Conservation (phyloP, 2,888 invertebrate genomes). For the Drosophila quinaria region DNA sequence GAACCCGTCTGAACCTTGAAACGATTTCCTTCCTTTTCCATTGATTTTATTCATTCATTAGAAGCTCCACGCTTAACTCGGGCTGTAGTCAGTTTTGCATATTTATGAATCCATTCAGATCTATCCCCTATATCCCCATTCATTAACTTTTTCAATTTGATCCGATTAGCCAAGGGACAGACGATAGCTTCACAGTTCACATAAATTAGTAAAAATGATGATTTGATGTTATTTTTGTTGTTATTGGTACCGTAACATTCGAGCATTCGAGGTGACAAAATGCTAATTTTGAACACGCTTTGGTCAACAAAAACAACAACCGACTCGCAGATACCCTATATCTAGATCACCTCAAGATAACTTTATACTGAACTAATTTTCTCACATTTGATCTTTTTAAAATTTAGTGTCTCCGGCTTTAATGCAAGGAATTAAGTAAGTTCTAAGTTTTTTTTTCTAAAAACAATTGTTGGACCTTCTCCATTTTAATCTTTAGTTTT, state of each 20-base stretch:
- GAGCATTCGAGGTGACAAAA: slow-evolving; percentile 37
- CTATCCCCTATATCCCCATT: slow-evolving; percentile 37
- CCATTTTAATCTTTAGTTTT: too few relatives aligned
- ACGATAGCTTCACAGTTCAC: slow-evolving; percentile 40
- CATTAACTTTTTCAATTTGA: slow-evolving; percentile 48
- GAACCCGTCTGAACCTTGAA: background rate
- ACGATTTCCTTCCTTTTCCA: background rate
- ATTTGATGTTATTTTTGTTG: background rate
- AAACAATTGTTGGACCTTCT: too few relatives aligned
- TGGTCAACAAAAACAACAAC: background rate
- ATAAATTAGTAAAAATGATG: slow-evolving; percentile 30
- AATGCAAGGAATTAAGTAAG: too few relatives aligned
- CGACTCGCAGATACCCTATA: slow-evolving; percentile 1
- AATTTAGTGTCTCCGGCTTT: background rate
- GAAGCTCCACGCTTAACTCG: background rate
- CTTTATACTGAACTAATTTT: background rate
- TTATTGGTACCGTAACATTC: slow-evolving; percentile 25
- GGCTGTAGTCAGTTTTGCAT: slow-evolving; percentile 38
- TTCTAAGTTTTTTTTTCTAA: too few relatives aligned
- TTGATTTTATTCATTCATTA: slow-evolving; percentile 27
- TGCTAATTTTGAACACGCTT: slow-evolving; percentile 39
- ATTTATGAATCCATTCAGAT: slow-evolving; percentile 61
- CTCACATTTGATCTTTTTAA: background rate
- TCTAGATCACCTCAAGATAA: too few relatives aligned
- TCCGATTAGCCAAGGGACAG: slow-evolving; percentile 43